Conservation (phyloP, 2,113 vertebrate genomes). For the Elaphurus davidianus region DNA sequence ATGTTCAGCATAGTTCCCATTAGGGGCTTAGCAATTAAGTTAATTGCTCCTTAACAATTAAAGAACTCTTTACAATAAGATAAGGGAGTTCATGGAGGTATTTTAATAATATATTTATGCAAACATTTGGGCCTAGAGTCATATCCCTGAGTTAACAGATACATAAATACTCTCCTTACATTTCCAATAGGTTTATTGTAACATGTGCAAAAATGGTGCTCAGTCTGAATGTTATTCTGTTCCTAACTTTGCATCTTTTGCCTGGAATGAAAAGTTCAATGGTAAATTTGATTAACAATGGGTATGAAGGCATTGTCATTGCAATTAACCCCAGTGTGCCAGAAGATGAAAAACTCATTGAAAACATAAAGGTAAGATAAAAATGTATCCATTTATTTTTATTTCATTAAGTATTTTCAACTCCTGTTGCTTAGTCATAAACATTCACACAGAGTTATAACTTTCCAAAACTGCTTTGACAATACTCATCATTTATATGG, state of each 20-base stretch:
- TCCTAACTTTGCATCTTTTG: conserved; percentile 58
- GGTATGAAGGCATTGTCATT: conserved; percentile 79
- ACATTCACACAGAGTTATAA: not conserved
- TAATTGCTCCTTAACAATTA: not conserved
- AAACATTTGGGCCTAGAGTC: conserved; percentile 23
- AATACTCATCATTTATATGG: not conserved
- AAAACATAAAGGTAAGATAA: conserved; percentile 75
- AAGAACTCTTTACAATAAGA: not conserved
- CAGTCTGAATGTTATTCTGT: conserved; percentile 21
- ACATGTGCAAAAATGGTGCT: conserved; percentile 19
- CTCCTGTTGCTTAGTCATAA: not conserved
- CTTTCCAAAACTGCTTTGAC: not conserved
- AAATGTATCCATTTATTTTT: not conserved
- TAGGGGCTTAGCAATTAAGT: not conserved
- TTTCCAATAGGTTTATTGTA: not conserved
- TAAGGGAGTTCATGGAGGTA: conserved; percentile 24
- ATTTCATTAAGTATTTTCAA: conserved; percentile 19
- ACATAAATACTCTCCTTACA: conserved; percentile 30
- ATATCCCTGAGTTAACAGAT: not conserved
- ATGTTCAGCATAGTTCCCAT: not conserved
- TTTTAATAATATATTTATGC: not conserved
- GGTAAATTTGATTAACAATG: conserved; percentile 69
- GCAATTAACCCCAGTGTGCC: conserved; percentile 77
- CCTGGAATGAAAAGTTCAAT: conserved; percentile 42
- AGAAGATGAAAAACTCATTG: conserved; percentile 75